Percentiles rank a stretch among this genome's conserved stretches.
phyloP scores from a whole-genome alignment of 1,140 invertebrate species.

The Stenopsyche tienmushanensis region DNA sequence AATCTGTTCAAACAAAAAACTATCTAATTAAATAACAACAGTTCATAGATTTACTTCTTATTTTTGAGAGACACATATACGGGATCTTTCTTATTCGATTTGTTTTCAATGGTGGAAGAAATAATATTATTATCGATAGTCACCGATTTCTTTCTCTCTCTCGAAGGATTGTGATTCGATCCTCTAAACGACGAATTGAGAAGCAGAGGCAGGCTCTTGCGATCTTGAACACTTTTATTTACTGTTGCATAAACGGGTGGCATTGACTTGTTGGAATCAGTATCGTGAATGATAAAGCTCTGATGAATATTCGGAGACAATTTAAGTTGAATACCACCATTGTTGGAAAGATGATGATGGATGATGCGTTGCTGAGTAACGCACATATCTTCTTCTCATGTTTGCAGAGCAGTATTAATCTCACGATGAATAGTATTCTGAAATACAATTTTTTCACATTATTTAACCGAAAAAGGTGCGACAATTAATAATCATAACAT shows the following conservation, averaged over 20 bases:
- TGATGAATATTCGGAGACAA: constrained; percentile 13
- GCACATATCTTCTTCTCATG: constrained; percentile 59
- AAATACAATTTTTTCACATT: no score
- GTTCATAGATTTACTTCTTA: constrained; percentile 24
- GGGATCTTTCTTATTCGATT: constrained; percentile 36
- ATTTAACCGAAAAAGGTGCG: not conserved
- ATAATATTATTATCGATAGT: constrained; percentile 31
- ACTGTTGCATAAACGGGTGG: constrained; percentile 46
- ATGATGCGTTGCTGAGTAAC: constrained; percentile 29
- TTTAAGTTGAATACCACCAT: constrained; percentile 15
- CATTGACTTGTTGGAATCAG: constrained; percentile 38
- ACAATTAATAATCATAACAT: constrained; percentile 2
- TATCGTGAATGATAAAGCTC: constrained; percentile 12
- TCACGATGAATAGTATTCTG: constrained; percentile 76
- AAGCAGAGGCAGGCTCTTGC: constrained; percentile 38
- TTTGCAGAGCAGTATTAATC: constrained; percentile 75
- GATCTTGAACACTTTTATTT: constrained; percentile 38
- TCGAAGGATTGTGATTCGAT: constrained; percentile 5
- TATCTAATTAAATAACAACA: not conserved
- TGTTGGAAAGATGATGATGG: constrained; percentile 10
- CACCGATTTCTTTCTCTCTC: constrained; percentile 35
- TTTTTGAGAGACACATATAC: constrained; percentile 36
- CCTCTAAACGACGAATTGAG: constrained; percentile 39
- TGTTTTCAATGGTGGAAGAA: constrained; percentile 17
- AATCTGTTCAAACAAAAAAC: not conserved